Conservation (phyloP, 2,797 vertebrate species). For the Paguma larvata region DNA sequence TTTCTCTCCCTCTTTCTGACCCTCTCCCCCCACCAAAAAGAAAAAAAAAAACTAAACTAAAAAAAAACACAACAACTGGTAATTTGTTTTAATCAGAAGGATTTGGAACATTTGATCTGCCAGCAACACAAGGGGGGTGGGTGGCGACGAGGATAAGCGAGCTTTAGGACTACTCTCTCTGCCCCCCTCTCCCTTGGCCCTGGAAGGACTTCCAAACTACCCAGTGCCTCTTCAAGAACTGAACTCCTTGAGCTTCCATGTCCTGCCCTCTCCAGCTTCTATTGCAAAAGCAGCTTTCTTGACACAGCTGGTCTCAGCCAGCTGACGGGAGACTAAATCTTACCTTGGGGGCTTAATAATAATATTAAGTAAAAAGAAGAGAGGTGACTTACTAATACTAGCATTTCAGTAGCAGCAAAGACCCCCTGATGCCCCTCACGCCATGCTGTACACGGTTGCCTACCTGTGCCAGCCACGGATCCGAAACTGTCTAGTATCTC, state of each 20-base stretch:
- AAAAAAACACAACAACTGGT: too few relatives aligned
- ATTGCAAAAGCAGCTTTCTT: not conserved
- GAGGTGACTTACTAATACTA: not conserved
- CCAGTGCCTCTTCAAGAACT: not conserved
- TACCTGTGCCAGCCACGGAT: not conserved
- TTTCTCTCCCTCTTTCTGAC: too few relatives aligned
- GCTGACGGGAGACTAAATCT: not conserved
- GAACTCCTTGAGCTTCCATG: accelerated
- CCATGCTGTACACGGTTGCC: accelerated
- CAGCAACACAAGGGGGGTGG: not conserved
- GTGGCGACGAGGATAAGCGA: accelerated
- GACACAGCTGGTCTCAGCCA: not conserved
- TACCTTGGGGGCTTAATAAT: not conserved
- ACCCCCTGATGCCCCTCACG: not conserved
- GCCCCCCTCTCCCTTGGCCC: too few relatives aligned
- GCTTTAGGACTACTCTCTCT: accelerated
- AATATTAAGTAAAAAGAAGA: not conserved
- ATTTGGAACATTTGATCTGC: not conserved
- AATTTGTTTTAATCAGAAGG: not conserved
- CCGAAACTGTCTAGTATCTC: not conserved
- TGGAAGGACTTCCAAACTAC: not conserved
- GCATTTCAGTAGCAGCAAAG: not conserved
- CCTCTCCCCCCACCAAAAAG: too few relatives aligned
- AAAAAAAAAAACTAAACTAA: too few relatives aligned
- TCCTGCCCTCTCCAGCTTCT: not conserved